Evolutionary conservation across 2,888 invertebrate genomes (phyloP).

Genomic region (Sinohyriopsis cumingii): DNA sequence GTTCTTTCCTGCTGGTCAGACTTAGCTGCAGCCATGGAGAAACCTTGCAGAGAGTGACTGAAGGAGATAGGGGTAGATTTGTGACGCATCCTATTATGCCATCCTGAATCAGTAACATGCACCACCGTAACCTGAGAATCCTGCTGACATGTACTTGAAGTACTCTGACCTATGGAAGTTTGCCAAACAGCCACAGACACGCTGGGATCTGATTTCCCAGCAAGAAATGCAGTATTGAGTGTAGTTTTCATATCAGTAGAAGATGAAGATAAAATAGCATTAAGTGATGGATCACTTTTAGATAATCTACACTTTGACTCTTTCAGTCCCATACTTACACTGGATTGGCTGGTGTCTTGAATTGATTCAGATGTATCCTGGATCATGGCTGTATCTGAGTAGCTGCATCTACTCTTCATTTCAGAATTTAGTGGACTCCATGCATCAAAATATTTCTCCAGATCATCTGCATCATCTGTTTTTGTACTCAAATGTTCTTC

Average conservation of each 20-base stretch:
- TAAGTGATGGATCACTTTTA: slow-evolving; percentile 15
- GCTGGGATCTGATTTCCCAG: slow-evolving; percentile 4
- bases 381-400: slow-evolving; percentile 5
- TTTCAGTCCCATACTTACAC: too few relatives aligned
- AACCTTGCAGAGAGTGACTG: not conserved
- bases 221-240: slow-evolving; percentile 27
- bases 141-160: not conserved
- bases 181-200: too few relatives aligned
- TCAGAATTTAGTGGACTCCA: slow-evolving; percentile 17
- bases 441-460: slow-evolving; percentile 17
- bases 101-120: not conserved
- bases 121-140: not conserved
- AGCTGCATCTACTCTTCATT: slow-evolving; percentile 7
- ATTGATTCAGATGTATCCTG: slow-evolving; percentile 8
- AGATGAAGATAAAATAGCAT: not conserved
- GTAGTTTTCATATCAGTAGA: slow-evolving; percentile 23
- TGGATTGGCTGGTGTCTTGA: slow-evolving; percentile 8
- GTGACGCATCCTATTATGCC: not conserved
- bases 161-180: not conserved
- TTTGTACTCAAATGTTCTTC: slow-evolving; percentile 18
- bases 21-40: not conserved
- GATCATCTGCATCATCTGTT: not conserved
- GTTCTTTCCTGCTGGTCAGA: not conserved
- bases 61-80: not conserved
- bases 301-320: slow-evolving; percentile 8